Evolutionary conservation across 1,140 invertebrate genomes (phyloP).

Genomic region (Drosophila arawakana): DNA sequence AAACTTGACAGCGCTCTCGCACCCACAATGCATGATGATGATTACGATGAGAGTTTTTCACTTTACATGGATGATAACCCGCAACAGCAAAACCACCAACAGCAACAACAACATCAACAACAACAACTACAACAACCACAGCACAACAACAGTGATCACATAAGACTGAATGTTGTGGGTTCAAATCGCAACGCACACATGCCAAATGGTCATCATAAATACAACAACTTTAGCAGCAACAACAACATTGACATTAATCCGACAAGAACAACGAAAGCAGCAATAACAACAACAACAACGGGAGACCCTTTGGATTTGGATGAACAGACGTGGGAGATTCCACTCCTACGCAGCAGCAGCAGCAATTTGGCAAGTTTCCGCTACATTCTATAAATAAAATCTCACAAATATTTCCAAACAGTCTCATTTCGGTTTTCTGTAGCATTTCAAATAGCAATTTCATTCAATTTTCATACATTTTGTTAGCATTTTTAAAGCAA

Average conservation of each 20-base stretch:
- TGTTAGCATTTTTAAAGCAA: no score
- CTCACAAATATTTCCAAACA: not conserved
- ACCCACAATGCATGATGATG: constrained; percentile 55
- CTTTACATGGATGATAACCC: constrained; percentile 59
- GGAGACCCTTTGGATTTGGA: constrained; percentile 44
- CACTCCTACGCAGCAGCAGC: constrained; percentile 50
- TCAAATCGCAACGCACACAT: constrained; percentile 23
- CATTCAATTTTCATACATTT: no score
- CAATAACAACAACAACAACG: not conserved
- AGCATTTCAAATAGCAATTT: no score
- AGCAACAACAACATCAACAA: no score
- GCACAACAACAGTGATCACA: constrained; percentile 23
- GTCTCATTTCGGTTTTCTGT: not conserved
- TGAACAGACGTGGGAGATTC: constrained; percentile 77
- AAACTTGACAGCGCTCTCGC: constrained; percentile 61
- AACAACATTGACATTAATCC: constrained; percentile 17
- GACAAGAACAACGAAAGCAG: constrained; percentile 18
- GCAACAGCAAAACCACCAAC: constrained; percentile 33
- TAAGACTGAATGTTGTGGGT: constrained; percentile 52
- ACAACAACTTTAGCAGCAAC: constrained; percentile 16
- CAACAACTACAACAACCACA: constrained; percentile 23
- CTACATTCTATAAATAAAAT: not conserved
- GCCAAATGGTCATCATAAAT: constrained; percentile 49
- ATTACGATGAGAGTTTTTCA: constrained; percentile 62
- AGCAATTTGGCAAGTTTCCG: constrained; percentile 51